Evolutionary conservation across 2,113 vertebrate species (phyloP).

Genomic region (Danionella cerebrum): DNA sequence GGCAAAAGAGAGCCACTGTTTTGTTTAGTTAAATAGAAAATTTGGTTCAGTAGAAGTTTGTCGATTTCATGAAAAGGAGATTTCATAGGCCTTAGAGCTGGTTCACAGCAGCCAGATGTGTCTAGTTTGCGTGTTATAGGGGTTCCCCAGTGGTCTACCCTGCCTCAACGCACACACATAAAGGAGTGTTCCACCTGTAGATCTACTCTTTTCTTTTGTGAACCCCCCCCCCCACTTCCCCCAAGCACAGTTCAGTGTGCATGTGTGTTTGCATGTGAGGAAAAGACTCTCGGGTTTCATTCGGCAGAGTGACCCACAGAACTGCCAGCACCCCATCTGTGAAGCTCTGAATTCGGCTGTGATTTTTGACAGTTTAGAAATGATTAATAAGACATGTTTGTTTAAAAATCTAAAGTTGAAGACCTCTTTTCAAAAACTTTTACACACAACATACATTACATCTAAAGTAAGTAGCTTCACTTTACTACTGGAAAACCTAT

Average conservation of each 20-base stretch:
- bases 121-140: constrained; percentile 55
- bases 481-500: no score
- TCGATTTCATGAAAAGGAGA: no score
- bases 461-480: no score
- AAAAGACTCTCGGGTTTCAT: constrained; percentile 11
- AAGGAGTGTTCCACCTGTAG: constrained; percentile 40
- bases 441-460: no score
- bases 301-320: background rate
- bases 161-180: background rate
- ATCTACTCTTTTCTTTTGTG: background rate
- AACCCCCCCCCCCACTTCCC: constrained; percentile 33
- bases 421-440: no score
- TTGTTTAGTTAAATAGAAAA: no score
- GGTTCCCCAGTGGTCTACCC: constrained; percentile 50
- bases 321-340: constrained; percentile 10
- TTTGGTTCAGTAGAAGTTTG: no score
- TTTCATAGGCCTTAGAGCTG: constrained; percentile 28
- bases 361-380: no score
- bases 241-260: background rate
- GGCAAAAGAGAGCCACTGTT: no score
- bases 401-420: no score
- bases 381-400: no score
- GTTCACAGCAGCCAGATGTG: constrained; percentile 62
- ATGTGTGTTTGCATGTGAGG: background rate
- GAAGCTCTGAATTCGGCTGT: constrained; percentile 4